A percentile compares a stretch with the other conserved stretches of the same genome.
phyloP scores from a whole-genome alignment of 2,888 invertebrate genomes.

The Lepeophtheirus nordmannii region DNA sequence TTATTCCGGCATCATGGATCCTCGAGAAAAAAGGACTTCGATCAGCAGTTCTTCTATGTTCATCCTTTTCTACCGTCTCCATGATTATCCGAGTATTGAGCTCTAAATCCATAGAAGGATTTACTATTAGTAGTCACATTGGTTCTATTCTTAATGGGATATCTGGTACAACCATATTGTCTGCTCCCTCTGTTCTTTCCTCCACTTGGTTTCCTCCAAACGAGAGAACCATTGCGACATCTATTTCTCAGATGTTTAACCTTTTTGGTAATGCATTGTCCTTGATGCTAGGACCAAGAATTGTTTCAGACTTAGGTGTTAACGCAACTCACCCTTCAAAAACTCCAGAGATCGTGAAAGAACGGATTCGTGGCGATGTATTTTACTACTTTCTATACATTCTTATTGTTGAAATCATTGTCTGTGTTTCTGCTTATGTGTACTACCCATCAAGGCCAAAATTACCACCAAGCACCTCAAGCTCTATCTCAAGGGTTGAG shows the following conservation, averaged over 20 bases:
- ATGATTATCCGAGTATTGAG: neutral
- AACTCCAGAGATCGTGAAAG: neutral
- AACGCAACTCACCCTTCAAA: neutral
- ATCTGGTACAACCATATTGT: constrained; percentile 25
- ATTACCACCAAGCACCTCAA: constrained; percentile 13
- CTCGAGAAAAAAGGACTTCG: constrained; percentile 25
- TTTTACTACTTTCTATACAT: neutral
- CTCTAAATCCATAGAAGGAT: neutral
- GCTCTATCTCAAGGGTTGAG: neutral
- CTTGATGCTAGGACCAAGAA: constrained; percentile 7
- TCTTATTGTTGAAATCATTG: neutral
- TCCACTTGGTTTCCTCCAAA: constrained; percentile 26
- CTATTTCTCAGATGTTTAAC: constrained; percentile 19
- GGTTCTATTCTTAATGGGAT: constrained; percentile 26
- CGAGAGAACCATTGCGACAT: constrained; percentile 26
- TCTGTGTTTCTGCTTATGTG: neutral
- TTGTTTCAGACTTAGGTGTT: constrained; percentile 12
- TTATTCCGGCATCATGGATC: constrained; percentile 25
- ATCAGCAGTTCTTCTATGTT: constrained; percentile 25
- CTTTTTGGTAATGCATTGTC: constrained; percentile 15
- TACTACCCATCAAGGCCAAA: constrained; percentile 18
- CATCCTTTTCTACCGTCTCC: constrained; percentile 21
- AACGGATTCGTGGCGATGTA: neutral
- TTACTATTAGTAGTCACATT: constrained; percentile 22
- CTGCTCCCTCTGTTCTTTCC: constrained; percentile 26